Evolutionary conservation across 2,888 invertebrate genomes (phyloP).

Genomic region (Lochmaea crataegi): DNA sequence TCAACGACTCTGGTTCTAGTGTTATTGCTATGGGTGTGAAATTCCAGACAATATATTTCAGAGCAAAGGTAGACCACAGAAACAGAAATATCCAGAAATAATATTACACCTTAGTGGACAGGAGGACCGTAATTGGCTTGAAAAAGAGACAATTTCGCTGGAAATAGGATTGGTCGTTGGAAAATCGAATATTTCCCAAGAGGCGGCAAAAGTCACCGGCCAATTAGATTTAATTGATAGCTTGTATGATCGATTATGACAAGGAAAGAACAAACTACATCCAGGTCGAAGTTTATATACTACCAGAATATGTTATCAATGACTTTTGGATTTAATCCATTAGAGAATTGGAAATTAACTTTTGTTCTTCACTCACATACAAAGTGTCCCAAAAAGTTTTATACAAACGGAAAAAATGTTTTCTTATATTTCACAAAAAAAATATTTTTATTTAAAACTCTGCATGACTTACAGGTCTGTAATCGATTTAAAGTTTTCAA

Average conservation of each 20-base stretch:
- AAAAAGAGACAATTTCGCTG: constrained; percentile 28
- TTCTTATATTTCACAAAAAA: no score
- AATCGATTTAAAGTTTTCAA: no score
- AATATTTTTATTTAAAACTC: no score
- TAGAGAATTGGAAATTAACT: not conserved
- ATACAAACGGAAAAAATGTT: no score
- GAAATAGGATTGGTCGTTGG: constrained; percentile 25
- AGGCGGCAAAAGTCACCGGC: constrained; percentile 9
- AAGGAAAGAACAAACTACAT: not conserved
- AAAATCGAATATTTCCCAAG: constrained; percentile 28
- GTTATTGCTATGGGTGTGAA: constrained; percentile 32
- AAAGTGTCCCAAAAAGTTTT: no score
- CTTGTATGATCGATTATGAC: constrained; percentile 23
- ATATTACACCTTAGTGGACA: constrained; percentile 34
- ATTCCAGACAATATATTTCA: constrained; percentile 31
- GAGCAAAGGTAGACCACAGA: constrained; percentile 26
- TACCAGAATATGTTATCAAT: not conserved
- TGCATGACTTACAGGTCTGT: no score
- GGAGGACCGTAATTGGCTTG: constrained; percentile 28
- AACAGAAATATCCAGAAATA: constrained; percentile 29
- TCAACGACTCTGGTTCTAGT: constrained; percentile 27
- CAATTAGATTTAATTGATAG: constrained; percentile 28
- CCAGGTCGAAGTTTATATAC: not conserved
- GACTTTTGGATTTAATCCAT: not conserved
- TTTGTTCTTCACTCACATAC: not conserved